Evolutionary conservation across 2,113 vertebrate species (phyloP).

Genomic region (Indri indri): DNA sequence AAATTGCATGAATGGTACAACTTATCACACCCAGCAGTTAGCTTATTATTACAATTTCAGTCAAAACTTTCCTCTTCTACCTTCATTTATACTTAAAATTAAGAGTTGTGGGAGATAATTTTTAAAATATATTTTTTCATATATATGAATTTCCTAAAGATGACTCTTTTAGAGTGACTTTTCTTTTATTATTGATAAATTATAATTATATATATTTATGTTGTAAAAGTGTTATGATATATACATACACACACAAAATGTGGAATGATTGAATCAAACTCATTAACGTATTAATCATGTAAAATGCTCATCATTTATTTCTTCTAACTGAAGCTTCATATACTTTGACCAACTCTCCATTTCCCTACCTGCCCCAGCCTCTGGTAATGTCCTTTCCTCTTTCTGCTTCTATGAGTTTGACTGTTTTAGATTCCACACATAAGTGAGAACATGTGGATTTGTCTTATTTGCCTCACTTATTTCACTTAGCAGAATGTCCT

Average conservation of each 20-base stretch:
- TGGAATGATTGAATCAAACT: neutral
- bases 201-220: neutral
- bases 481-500: neutral
- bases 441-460: neutral
- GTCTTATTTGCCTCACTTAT: neutral
- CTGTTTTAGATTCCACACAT: neutral
- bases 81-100: neutral
- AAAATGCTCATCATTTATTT: neutral
- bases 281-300: neutral
- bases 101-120: neutral
- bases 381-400: neutral
- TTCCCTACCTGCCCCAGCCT: neutral
- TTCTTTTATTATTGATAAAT: neutral
- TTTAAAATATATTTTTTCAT: neutral
- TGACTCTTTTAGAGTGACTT: neutral
- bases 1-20: neutral
- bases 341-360: neutral
- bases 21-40: neutral
- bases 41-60: conserved; percentile 22
- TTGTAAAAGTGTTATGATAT: neutral
- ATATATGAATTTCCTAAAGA: neutral
- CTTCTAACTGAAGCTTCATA: neutral
- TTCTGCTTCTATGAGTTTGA: neutral
- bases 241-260: neutral
- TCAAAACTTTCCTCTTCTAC: neutral